Conservation (phyloP, 2,888 invertebrate species). For the Synanthedon formicaeformis region DNA sequence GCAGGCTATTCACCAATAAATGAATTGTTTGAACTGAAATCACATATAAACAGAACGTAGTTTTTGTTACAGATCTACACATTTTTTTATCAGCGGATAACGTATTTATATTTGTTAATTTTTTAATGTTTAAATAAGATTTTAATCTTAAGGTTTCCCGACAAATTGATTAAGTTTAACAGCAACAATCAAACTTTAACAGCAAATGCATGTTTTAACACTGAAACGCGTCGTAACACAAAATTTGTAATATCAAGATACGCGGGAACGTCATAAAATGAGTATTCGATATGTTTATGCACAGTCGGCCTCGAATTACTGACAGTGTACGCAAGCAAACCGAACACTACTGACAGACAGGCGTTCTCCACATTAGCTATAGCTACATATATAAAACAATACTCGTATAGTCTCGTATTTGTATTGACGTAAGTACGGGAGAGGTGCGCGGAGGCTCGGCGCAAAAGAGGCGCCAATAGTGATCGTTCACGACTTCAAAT, state of each 20-base stretch:
- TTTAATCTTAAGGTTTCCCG: too few relatives aligned
- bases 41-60: too few relatives aligned
- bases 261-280: conserved; percentile 39
- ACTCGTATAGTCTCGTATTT: conserved; percentile 43
- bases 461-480: background rate
- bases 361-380: conserved; percentile 46
- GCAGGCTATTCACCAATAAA: background rate
- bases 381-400: conserved; percentile 29
- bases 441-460: background rate
- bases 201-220: too few relatives aligned
- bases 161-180: too few relatives aligned
- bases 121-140: too few relatives aligned
- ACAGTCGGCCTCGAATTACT: conserved; percentile 49
- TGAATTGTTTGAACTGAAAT: too few relatives aligned
- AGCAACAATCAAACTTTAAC: too few relatives aligned
- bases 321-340: conserved; percentile 53
- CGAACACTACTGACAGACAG: conserved; percentile 48
- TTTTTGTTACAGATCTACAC: too few relatives aligned
- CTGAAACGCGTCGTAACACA: conserved; percentile 8
- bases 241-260: conserved; percentile 40
- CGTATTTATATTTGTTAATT: too few relatives aligned
- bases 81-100: too few relatives aligned
- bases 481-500: background rate
- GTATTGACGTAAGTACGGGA: conserved; percentile 57
- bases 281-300: conserved; percentile 35